Evolutionary conservation across 2,888 invertebrate genomes (phyloP), one percentile per base, ranked within the genome.

Genomic region (Tribolium freemani): DNA sequence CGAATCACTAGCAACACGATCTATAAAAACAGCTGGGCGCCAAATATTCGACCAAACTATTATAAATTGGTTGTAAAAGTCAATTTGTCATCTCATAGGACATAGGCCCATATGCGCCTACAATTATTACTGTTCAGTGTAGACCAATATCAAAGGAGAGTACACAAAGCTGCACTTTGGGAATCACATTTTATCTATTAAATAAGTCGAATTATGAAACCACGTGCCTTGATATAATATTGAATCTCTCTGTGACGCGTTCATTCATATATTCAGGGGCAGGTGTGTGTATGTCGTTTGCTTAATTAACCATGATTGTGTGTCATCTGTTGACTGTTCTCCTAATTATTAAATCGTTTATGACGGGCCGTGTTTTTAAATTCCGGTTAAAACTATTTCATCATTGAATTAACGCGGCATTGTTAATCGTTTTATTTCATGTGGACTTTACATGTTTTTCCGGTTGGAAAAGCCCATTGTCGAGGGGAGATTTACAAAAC

Each of bases 261-360:
- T 58, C 58, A 58, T 58, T 45, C 58, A 58, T 58, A 45, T 58
- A 45, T 16, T 21, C 58, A 45, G 44, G 31, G 8, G 6, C 38
- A 20, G 58, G 58, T 21, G 58, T 16, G 45, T 38, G 58, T 20
- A 38, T 58, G 58, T 58, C 58, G 58, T 13, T 58, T 38, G 58
- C 58, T 56, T 60, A 60, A 60, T 60, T 48, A 60, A 21, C 30
- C 46, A 21, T 60, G 30, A 46, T 60, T 60, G 46, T 60, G 26
- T 48, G 26, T 30, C 46, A 48, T 60, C 60, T 48, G 60, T 60
- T 48, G 26, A 21, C 45, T 48, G 26, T 46, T 20, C 46, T 46
- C 48, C 46, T 60, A 46, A 60, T 60, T 60, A 60, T 60, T 26
- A 60, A 48, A 46, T 26, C 45, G 20, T 60, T 48, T 48, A 26